Evolutionary conservation across 2,797 vertebrate species (phyloP), one percentile per base, ranked within the genome.

Genomic region (Hafferia zeledoni): DNA sequence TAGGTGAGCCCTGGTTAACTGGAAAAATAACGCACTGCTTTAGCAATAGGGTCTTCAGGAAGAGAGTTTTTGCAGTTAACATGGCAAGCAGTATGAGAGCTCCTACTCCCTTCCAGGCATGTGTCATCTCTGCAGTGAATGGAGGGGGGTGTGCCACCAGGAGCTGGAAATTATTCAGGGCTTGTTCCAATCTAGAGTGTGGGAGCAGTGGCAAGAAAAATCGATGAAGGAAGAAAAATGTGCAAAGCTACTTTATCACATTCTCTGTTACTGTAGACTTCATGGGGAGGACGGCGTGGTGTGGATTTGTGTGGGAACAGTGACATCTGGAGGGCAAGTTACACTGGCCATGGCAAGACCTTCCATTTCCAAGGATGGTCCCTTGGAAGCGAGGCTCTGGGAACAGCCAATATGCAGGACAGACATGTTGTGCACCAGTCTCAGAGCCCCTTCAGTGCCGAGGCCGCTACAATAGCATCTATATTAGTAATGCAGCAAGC

Each of bases 281-380:
- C 11, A 1, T 0, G 0, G 23, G 6, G 3, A 24, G 6, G 27
- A 12, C 4, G 13, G 31, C 3, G 1, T 12, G 24, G 37, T 2
- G 4, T 19, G 7, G 49, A 60, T 53, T 47, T 41, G 5, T 76
- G 55, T 5, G 6, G 49, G 78, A 57, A 53, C 64, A 74, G 53
- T 94, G 92, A 87, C 89, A 83, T 59, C 83, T 89, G 65, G 71
- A 82, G 86, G 65, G 27, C 2, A 2, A 52, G 72, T 53, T n/a
- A 27, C 61, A 28, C 41, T 49, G 63, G 30, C 24, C 5, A 0
- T 22, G 15, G 17, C 25, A 57, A 47, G n/a, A 30, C 35, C 31
- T 52, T 64, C 0, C 0, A 2, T 57, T 80, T 65, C 61, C 61
- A 61, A 50, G 53, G 30, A 41, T 5, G 3, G 23, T 3, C 6